phyloP scores from a whole-genome alignment of 2,797 vertebrate genomes.

The Sebastiscus tertius region DNA sequence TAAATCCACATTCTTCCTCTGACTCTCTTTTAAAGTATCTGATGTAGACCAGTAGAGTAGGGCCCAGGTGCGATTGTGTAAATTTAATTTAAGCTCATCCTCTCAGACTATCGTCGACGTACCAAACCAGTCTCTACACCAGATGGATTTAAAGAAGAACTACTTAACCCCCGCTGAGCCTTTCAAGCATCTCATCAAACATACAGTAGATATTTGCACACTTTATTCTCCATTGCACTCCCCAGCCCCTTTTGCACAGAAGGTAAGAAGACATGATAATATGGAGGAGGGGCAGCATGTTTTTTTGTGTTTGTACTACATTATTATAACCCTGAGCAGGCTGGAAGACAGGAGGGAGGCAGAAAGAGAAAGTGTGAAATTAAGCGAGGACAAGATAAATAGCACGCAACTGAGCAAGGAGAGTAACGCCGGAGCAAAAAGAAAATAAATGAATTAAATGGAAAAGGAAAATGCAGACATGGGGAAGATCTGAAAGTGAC shows the following conservation, averaged over 20 bases:
- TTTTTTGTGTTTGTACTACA: background rate
- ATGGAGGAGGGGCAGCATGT: background rate
- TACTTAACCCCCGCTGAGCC: conserved; percentile 23
- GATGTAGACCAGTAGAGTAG: conserved; percentile 24
- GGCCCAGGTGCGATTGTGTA: background rate
- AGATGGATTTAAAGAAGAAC: conserved; percentile 42
- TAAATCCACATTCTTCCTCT: background rate
- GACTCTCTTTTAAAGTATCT: background rate
- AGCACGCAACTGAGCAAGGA: background rate
- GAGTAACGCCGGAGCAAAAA: background rate
- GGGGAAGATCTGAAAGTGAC: background rate
- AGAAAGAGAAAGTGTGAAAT: conserved; percentile 18
- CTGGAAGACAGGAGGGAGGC: background rate
- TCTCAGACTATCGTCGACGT: conserved; percentile 5
- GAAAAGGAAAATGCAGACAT: background rate
- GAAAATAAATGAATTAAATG: background rate
- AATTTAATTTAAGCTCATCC: conserved; percentile 40
- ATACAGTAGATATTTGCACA: background rate
- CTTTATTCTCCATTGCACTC: background rate
- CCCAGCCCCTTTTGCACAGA: background rate
- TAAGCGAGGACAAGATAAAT: conserved; percentile 4
- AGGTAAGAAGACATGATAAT: background rate
- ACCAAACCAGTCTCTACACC: background rate
- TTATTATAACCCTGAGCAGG: background rate
- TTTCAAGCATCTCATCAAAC: conserved; percentile 26